These are phyloP conservation scores for Hetaerina americana DNA, from an alignment of 1,140 invertebrate genomes.

Conservation along the genomic window DNA sequence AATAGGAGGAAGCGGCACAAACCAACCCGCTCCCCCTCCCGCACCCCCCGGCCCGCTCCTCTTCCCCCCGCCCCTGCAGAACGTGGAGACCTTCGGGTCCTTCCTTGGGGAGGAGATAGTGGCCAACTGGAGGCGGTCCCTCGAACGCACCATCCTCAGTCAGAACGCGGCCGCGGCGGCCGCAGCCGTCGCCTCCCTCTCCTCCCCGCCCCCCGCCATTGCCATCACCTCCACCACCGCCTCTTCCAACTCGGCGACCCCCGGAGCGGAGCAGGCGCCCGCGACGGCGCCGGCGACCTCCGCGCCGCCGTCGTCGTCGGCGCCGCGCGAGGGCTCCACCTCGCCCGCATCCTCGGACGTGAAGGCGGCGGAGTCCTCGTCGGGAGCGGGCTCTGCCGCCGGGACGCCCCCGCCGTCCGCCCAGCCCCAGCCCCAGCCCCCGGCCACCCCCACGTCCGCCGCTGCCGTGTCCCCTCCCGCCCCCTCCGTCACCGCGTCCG, in stretches of 20 bases:
- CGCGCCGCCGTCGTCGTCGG: slow-evolving; percentile 3
- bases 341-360: slow-evolving; percentile 4
- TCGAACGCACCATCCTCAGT: slow-evolving; percentile 46
- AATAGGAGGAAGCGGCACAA: slow-evolving; percentile 58
- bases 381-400: background rate
- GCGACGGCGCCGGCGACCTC: background rate
- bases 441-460: background rate
- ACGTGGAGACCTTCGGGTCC: slow-evolving; percentile 53
- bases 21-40: slow-evolving; percentile 30
- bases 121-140: slow-evolving; percentile 57
- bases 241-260: slow-evolving; percentile 26
- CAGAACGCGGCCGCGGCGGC: slow-evolving; percentile 22
- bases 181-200: slow-evolving; percentile 15
- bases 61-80: slow-evolving; percentile 45
- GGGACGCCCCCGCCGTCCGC: slow-evolving; percentile 28
- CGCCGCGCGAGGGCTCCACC: background rate
- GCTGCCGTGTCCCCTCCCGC: background rate
- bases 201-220: slow-evolving; percentile 19
- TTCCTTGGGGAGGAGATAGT: slow-evolving; percentile 64
- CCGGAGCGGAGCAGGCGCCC: slow-evolving; percentile 29
- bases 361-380: slow-evolving; percentile 21
- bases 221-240: slow-evolving; percentile 19
- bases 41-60: slow-evolving; percentile 33
- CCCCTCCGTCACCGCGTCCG: background rate
- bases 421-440: slow-evolving; percentile 22